Evolutionary conservation across 1,140 invertebrate species (phyloP).

Genomic region (Polypedilum pembai): DNA sequence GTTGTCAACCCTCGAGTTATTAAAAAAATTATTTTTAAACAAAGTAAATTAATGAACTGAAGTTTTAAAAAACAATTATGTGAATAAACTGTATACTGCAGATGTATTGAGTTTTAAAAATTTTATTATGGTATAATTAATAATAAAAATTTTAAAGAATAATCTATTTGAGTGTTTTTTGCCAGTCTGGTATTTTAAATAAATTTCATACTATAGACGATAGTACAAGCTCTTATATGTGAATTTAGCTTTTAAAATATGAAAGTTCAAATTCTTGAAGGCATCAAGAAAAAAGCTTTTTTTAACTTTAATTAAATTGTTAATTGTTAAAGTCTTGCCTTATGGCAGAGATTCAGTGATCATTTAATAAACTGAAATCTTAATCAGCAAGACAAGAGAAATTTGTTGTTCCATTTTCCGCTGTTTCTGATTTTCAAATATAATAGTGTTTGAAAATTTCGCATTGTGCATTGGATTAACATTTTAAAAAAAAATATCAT

Average conservation of each 20-base stretch:
- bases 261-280: not conserved
- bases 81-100: no score
- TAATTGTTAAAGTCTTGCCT: not conserved
- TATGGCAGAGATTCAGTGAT: not conserved
- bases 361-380: not conserved
- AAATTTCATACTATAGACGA: not conserved
- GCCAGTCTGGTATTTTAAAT: not conserved
- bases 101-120: no score
- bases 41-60: no score
- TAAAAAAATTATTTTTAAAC: no score
- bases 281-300: not conserved
- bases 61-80: no score
- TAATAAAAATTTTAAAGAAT: not conserved
- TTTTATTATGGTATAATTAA: no score
- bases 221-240: not conserved
- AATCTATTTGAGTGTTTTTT: not conserved
- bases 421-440: constrained; percentile 12
- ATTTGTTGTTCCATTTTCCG: constrained; percentile 1
- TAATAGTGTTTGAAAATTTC: constrained; percentile 3
- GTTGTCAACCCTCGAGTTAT: no score
- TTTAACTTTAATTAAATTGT: not conserved
- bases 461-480: not conserved
- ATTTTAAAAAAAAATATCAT: no score
- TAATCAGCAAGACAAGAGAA: constrained; percentile 10
- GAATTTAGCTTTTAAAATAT: not conserved